Conservation (phyloP, 2,797 vertebrate species). For the Peromyscus aztecus region DNA sequence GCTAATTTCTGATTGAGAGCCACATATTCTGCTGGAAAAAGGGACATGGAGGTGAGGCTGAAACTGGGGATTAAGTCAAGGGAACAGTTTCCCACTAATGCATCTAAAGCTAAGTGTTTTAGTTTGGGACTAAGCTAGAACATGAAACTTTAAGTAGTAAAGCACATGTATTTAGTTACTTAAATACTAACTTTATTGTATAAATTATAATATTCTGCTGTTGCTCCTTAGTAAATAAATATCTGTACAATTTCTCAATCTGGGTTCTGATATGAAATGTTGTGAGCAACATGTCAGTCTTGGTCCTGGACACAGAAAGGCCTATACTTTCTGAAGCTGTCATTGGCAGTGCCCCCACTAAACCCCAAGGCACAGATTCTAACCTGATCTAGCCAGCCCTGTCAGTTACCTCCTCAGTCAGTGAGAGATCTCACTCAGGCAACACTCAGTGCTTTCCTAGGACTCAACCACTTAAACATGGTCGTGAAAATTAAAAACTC, state of each 20-base stretch:
- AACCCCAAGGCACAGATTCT: background rate
- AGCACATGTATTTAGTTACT: background rate
- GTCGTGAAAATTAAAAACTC: background rate
- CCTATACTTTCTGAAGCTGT: background rate
- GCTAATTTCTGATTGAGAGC: conserved; percentile 79
- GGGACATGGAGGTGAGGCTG: background rate
- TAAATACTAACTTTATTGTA: conserved; percentile 48
- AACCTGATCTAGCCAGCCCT: background rate
- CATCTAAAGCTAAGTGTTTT: conserved; percentile 40
- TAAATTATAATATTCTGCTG: conserved; percentile 51
- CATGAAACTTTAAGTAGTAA: conserved; percentile 63
- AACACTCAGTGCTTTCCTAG: background rate
- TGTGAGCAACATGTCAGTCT: background rate
- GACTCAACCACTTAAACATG: background rate
- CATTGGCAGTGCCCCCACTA: background rate
- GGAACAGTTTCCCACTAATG: conserved; percentile 52
- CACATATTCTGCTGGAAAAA: conserved; percentile 56
- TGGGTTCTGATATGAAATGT: background rate
- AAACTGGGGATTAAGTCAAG: background rate
- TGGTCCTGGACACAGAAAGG: background rate
- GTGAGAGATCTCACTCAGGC: background rate
- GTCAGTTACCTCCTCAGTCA: background rate
- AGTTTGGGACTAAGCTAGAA: conserved; percentile 43
- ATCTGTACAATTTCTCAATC: background rate
- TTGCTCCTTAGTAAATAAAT: conserved; percentile 1